A percentile compares a stretch with the other conserved stretches of the same genome.
Conservation (phyloP, 2,797 vertebrate genomes). For the Bradypodion pumilum region DNA sequence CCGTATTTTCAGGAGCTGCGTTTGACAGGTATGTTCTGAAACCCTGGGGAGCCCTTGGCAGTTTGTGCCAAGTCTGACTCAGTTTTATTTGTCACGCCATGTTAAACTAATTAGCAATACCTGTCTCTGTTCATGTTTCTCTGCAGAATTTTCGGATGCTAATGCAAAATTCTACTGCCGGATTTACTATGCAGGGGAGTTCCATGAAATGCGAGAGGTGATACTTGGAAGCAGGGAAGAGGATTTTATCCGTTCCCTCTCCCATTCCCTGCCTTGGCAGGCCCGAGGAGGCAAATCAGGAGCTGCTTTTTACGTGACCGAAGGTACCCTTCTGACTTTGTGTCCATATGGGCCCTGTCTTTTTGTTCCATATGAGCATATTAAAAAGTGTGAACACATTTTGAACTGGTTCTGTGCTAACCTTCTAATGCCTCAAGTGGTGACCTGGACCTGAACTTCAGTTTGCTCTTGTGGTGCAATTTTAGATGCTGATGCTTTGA, state of each 20-base stretch:
- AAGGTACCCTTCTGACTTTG: slow-evolving; percentile 76
- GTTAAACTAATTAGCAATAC: no score
- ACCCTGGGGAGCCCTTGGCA: neutral
- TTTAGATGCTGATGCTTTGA: neutral
- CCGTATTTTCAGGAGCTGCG: no score
- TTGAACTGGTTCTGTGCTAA: neutral
- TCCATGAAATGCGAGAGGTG: slow-evolving; percentile 94
- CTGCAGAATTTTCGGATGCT: slow-evolving; percentile 93
- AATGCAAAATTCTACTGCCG: slow-evolving; percentile 98
- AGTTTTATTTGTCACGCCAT: neutral
- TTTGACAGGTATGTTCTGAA: no score
- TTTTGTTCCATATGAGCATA: neutral
- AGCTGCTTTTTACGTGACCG: slow-evolving; percentile 96
- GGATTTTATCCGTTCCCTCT: slow-evolving; percentile 94
- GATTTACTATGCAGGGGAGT: slow-evolving; percentile 96
- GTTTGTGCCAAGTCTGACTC: neutral
- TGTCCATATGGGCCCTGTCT: neutral
- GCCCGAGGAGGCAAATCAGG: slow-evolving; percentile 97
- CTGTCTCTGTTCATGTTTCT: neutral
- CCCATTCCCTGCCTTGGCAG: slow-evolving; percentile 97
- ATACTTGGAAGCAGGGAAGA: slow-evolving; percentile 94
- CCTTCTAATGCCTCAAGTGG: neutral
- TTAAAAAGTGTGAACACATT: neutral
- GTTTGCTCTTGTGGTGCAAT: neutral
- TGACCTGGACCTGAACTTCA: neutral